These are phyloP conservation scores for Ostrea edulis DNA, from an alignment of 1,140 invertebrate genomes.

Conservation along the genomic window DNA sequence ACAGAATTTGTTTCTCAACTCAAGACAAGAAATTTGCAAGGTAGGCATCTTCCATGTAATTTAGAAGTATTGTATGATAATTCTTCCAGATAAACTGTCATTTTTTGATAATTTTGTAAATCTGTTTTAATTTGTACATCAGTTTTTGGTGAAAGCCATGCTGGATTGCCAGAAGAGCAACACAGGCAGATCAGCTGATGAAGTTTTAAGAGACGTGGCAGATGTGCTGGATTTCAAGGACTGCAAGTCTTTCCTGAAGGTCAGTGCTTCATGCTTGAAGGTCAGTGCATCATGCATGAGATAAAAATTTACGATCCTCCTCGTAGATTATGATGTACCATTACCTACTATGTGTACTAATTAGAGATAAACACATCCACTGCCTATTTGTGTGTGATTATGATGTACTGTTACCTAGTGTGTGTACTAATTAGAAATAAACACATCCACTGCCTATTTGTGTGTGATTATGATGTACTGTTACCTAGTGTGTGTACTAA, in stretches of 20 bases:
- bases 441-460: not conserved
- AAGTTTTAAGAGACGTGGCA: conserved; percentile 67
- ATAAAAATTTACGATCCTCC: too few relatives aligned
- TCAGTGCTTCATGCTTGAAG: conserved; percentile 42
- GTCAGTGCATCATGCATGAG: too few relatives aligned
- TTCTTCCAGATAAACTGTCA: too few relatives aligned
- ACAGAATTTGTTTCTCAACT: conserved; percentile 70
- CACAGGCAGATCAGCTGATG: conserved; percentile 60
- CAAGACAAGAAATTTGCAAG: conserved; percentile 69
- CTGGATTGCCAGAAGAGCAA: conserved; percentile 60
- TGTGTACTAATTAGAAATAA: not conserved
- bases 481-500: not conserved
- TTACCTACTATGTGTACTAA: not conserved
- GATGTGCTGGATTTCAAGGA: conserved; percentile 70
- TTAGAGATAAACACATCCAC: not conserved
- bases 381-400: not conserved
- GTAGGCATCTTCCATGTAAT: conserved; percentile 48
- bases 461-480: not conserved
- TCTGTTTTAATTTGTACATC: not conserved
- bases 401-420: not conserved
- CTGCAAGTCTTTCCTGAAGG: conserved; percentile 71
- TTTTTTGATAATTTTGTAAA: not conserved
- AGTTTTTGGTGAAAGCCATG: conserved; percentile 72
- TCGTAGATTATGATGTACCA: too few relatives aligned
- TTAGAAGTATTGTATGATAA: too few relatives aligned